Percentiles rank a stretch among this genome's conserved stretches.
These are phyloP conservation scores for Nemotelus nigrinus DNA, from an alignment of 2,888 invertebrate species.

Conservation along the genomic window DNA sequence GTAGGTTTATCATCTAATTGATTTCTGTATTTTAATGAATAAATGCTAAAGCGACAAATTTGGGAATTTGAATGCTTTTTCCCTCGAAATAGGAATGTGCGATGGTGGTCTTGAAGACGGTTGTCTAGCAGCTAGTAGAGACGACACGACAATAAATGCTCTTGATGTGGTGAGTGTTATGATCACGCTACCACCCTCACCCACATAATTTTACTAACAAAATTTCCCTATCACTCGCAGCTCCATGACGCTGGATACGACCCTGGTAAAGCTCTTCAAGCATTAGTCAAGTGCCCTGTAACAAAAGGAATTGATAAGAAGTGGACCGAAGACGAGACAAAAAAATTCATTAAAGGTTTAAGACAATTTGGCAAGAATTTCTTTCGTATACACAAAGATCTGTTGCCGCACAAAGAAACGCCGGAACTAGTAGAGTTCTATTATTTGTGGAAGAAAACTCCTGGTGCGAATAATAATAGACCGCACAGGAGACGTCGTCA, in stretches of 20 bases:
- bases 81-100: constrained; percentile 80
- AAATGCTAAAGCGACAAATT: background rate
- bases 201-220: too few relatives aligned
- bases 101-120: constrained; percentile 98
- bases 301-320: constrained; percentile 97
- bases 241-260: constrained; percentile 97
- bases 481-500: constrained; percentile 91
- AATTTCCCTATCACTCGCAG: constrained; percentile 63
- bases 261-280: constrained; percentile 94
- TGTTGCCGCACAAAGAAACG: constrained; percentile 96
- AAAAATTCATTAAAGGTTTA: constrained; percentile 97
- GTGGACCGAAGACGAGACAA: constrained; percentile 98
- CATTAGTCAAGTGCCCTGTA: constrained; percentile 95
- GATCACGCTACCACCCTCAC: background rate
- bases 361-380: constrained; percentile 99
- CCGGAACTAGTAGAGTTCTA: constrained; percentile 98
- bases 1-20: constrained; percentile 51
- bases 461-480: constrained; percentile 95
- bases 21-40: too few relatives aligned
- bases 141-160: constrained; percentile 97
- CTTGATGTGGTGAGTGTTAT: constrained; percentile 80
- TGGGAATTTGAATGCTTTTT: background rate
- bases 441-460: constrained; percentile 99
- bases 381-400: constrained; percentile 95
- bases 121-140: constrained; percentile 94